Evolutionary conservation across 2,888 invertebrate genomes (phyloP).

Genomic region (Beris chalybata): DNA sequence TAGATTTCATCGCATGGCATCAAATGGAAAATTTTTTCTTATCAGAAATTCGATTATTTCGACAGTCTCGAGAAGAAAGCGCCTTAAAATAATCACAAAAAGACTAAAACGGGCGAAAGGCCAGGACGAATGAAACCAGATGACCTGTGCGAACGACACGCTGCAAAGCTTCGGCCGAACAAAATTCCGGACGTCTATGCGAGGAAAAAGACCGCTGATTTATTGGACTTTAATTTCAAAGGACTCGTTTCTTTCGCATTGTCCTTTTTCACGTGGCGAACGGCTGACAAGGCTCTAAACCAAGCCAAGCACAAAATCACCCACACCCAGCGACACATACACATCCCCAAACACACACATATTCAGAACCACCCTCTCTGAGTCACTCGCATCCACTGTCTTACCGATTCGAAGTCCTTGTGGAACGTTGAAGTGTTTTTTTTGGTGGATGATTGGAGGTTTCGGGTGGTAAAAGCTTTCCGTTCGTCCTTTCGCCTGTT

Average conservation of each 20-base stretch:
- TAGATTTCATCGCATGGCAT: not conserved
- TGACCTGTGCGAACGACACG: not conserved
- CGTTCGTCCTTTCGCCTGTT: too few relatives aligned
- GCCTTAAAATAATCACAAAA: not conserved
- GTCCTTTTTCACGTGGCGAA: conserved; percentile 11
- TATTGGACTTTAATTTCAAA: conserved; percentile 37
- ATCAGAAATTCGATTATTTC: not conserved
- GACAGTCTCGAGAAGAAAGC: too few relatives aligned
- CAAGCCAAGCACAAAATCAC: too few relatives aligned
- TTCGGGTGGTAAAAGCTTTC: too few relatives aligned
- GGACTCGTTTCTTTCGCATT: conserved; percentile 13
- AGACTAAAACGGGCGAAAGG: not conserved
- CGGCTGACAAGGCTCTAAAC: too few relatives aligned
- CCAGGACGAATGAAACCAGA: not conserved
- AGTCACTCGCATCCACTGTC: too few relatives aligned
- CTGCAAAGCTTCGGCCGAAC: conserved; percentile 1
- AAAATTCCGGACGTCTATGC: not conserved
- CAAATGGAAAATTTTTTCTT: not conserved
- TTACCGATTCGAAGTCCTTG: too few relatives aligned
- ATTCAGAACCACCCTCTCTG: too few relatives aligned
- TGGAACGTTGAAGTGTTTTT: too few relatives aligned
- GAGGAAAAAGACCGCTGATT: conserved; percentile 36
- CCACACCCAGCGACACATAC: too few relatives aligned
- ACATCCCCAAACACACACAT: too few relatives aligned
- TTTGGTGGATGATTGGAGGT: too few relatives aligned